A percentile compares a stretch with the other conserved stretches of the same genome.
Evolutionary conservation across 23 tunicate genomes (phyloP).

Genomic region (Ciona savignyi): DNA sequence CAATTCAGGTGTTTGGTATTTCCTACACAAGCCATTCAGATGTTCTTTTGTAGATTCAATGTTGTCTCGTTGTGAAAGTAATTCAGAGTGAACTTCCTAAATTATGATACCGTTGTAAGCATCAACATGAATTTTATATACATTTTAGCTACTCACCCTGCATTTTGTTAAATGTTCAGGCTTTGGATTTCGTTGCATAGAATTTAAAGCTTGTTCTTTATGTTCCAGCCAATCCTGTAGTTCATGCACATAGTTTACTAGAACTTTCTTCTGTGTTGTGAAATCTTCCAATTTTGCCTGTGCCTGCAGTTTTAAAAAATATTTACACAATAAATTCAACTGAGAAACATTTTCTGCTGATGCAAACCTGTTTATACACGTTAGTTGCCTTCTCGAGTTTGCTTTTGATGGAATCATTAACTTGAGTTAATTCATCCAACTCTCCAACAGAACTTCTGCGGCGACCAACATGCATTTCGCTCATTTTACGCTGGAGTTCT

Average conservation of each 20-base stretch:
- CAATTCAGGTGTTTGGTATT: conserved; percentile 67
- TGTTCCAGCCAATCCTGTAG: conserved; percentile 66
- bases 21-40: conserved; percentile 74
- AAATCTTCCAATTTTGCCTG: conserved; percentile 60
- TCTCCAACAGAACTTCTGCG: conserved; percentile 55
- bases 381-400: conserved; percentile 54
- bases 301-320: conserved; percentile 22
- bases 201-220: conserved; percentile 33
- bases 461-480: conserved; percentile 40
- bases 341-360: background rate
- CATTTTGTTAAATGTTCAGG: conserved; percentile 55
- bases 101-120: background rate
- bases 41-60: conserved; percentile 88
- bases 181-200: conserved; percentile 23
- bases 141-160: conserved; percentile 32
- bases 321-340: background rate
- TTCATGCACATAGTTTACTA: conserved; percentile 55
- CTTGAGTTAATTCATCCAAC: conserved; percentile 72
- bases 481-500: conserved; percentile 46
- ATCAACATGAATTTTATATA: background rate
- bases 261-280: conserved; percentile 50
- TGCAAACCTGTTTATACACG: conserved; percentile 62
- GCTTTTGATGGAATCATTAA: conserved; percentile 68
- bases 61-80: conserved; percentile 74
- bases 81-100: conserved; percentile 59